Percentiles rank a stretch among this genome's conserved stretches.
Conservation (phyloP, 2,113 vertebrate genomes). For the Prunella himalayana region DNA sequence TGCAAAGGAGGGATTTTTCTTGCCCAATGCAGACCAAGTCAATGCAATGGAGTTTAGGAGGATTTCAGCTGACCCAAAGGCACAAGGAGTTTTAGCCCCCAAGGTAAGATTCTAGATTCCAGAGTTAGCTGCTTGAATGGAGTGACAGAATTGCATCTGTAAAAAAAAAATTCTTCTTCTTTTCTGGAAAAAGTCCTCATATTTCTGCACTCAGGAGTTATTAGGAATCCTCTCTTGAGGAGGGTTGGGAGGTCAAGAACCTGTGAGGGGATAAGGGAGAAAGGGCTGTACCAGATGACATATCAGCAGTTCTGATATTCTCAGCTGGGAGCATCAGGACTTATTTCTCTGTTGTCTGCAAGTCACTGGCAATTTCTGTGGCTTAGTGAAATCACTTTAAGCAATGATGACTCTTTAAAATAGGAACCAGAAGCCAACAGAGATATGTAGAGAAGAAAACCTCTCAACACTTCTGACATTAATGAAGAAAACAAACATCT, state of each 20-base stretch:
- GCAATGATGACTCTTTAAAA: neutral
- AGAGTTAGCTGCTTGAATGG: neutral
- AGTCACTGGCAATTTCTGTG: neutral
- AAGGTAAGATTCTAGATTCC: neutral
- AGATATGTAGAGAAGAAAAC: neutral
- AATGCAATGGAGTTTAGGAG: neutral
- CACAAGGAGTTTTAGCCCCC: neutral
- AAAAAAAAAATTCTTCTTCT: neutral
- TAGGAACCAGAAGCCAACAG: neutral
- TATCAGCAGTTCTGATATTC: neutral
- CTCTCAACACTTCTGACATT: rapidly evolving
- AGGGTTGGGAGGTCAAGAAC: neutral
- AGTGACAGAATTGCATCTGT: neutral
- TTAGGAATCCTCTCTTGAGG: neutral
- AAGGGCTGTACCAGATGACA: rapidly evolving
- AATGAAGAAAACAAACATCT: neutral
- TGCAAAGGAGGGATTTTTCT: neutral
- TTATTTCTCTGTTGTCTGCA: neutral
- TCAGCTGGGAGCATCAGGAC: neutral
- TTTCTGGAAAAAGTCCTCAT: neutral
- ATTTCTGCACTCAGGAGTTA: neutral
- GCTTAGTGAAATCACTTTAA: neutral
- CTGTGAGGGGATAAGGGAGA: neutral
- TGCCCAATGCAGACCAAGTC: neutral
- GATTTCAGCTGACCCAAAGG: neutral